Evolutionary conservation across 2,113 vertebrate genomes (phyloP), one percentile per base, ranked within the genome.

Genomic region (Channa maculata): DNA sequence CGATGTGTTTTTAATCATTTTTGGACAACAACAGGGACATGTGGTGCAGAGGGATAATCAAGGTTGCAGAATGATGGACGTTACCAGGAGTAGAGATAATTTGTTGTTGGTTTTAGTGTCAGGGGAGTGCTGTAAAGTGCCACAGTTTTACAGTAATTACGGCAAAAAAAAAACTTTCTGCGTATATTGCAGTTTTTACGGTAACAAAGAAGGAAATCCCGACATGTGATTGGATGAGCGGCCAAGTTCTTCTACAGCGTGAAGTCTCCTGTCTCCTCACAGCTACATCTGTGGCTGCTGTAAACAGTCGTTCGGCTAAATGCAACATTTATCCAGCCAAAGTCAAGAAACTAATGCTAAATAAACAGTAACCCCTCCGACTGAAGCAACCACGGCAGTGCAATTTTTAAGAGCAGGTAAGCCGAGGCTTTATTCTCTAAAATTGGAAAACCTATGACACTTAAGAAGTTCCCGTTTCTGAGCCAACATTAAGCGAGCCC

Each of bases 161-260:
- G 53, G 11, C 38, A 2, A 5, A 15, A 7, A 15, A 7, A 36
- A 64, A 55, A 43, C 1, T 8, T 38, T 7, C 4, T 62, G 65
- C 55, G 51, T 66, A 0, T 37, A 4, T 61, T 0, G 0, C 24
- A 1, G 33, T 48, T 1, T 66, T 89, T 89, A 91, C 85, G 88
- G 86, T 89, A 86, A 74, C 3, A 5, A 2, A 12, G 33, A 49
- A 43, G 57, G 75, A 45, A 85, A 84, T 70, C 60, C 73, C 61
- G 3, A 3, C 58, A 5, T 59, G 62, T 88, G 89, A 92, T 92
- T 93, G 90, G 92, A 1, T 13, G 83, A 85, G 64, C 36, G 50
- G 48, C 8, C 39, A 8, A 34, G 39, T 5, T 58, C 58, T 37
- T 61, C 48, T 6, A 4, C 43, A 8, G 14, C 3, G 10, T 7